These are phyloP conservation scores for Sylvilagus bachmani DNA, from an alignment of 2,113 vertebrate species.

Conservation along the genomic window DNA sequence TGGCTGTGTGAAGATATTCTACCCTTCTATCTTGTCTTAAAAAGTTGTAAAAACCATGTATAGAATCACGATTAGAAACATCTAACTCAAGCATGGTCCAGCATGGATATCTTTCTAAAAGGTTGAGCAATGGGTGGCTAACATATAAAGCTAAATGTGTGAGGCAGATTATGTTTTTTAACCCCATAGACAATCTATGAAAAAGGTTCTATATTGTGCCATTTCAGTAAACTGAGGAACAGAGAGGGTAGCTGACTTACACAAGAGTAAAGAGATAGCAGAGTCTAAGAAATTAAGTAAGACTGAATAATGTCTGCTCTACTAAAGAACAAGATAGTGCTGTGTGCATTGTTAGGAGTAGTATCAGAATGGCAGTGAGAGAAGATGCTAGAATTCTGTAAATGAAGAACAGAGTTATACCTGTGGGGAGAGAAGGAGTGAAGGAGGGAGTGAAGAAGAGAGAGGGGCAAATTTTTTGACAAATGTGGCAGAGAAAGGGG, in stretches of 20 bases:
- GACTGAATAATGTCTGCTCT: neutral
- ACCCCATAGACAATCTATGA: neutral
- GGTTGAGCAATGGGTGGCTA: neutral
- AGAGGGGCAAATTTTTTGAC: neutral
- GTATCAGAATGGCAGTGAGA: neutral
- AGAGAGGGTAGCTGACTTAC: neutral
- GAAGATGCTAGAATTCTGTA: constrained; percentile 36
- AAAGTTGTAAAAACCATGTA: neutral
- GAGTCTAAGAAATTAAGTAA: neutral
- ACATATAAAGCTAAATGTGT: constrained; percentile 2
- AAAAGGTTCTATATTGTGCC: neutral
- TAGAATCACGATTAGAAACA: neutral
- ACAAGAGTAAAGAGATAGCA: neutral
- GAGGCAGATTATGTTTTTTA: neutral
- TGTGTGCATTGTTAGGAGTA: neutral
- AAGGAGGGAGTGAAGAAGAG: neutral
- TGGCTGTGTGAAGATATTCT: neutral
- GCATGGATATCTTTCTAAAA: neutral
- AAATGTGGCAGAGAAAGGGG: neutral
- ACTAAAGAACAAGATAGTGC: neutral
- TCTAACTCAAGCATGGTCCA: neutral
- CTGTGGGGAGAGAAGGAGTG: too few species aligned
- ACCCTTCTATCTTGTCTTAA: neutral
- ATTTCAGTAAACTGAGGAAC: neutral
- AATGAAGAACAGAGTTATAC: neutral